These are phyloP conservation scores for Uloborus plumipes DNA, from an alignment of 2,888 invertebrate species.

Conservation along the genomic window DNA sequence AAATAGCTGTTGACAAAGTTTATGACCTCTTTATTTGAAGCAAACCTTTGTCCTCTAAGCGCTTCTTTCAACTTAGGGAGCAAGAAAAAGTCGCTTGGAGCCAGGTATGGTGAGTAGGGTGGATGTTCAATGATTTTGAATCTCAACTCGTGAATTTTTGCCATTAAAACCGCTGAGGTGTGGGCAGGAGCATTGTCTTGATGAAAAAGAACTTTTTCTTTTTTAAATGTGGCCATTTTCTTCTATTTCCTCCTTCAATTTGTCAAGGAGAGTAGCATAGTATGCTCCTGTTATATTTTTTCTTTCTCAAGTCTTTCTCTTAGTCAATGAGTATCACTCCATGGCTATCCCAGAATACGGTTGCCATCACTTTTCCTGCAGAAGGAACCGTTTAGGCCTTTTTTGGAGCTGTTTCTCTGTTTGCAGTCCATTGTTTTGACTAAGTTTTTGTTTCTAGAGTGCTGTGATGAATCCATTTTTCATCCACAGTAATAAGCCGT, in stretches of 20 bases:
- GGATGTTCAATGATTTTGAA: conserved; percentile 40
- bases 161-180: conserved; percentile 13
- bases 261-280: conserved; percentile 38
- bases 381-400: conserved; percentile 23
- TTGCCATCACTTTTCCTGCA: conserved; percentile 53
- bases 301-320: conserved; percentile 54
- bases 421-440: conserved; percentile 34
- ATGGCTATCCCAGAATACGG: conserved; percentile 50
- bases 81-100: conserved; percentile 28
- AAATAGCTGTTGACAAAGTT: conserved; percentile 3
- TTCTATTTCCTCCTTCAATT: conserved; percentile 3
- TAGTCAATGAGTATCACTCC: conserved; percentile 59
- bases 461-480: conserved; percentile 70
- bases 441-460: conserved; percentile 69
- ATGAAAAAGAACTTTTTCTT: conserved; percentile 25
- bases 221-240: conserved; percentile 2
- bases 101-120: conserved; percentile 49
- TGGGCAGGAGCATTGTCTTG: conserved; percentile 45
- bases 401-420: conserved; percentile 19
- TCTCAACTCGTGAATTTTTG: conserved; percentile 27
- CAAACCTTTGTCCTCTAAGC: conserved; percentile 34
- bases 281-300: conserved; percentile 60
- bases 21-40: conserved; percentile 9
- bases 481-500: conserved; percentile 69
- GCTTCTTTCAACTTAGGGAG: conserved; percentile 42